phyloP scores from a whole-genome alignment of 2,113 vertebrate genomes.

The Fulmarus glacialis region DNA sequence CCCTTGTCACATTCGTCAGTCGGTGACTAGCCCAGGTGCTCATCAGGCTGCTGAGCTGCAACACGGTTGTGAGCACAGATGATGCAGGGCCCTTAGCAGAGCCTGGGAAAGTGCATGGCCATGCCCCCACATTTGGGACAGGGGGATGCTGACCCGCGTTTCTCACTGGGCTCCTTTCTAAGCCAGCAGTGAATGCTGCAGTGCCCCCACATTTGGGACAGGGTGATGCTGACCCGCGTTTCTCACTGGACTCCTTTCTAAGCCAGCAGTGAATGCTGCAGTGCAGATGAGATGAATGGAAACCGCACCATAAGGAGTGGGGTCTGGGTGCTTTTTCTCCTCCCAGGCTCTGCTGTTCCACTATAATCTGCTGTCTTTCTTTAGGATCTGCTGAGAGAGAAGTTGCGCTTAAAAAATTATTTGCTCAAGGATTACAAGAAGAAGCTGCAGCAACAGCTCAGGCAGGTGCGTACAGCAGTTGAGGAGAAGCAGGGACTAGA shows the following conservation, averaged over 20 bases:
- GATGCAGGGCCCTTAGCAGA: neutral
- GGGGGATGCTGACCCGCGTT: neutral
- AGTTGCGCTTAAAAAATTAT: constrained; percentile 74
- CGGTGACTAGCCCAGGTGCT: neutral
- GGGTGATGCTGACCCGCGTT: neutral
- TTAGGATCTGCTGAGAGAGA: constrained; percentile 78
- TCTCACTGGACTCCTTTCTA: neutral
- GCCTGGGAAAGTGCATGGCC: neutral
- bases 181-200: neutral
- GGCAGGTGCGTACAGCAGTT: constrained; percentile 49
- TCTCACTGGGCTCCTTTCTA: neutral
- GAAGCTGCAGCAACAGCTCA: constrained; percentile 75
- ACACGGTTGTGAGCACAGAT: neutral
- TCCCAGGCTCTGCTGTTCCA: neutral
- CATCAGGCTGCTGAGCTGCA: neutral
- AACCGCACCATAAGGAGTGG: neutral
- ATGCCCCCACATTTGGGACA: neutral
- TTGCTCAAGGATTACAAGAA: constrained; percentile 75
- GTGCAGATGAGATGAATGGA: neutral
- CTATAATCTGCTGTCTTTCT: neutral
- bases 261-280: neutral
- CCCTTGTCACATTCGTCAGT: neutral
- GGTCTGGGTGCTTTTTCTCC: neutral
- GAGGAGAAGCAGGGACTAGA: neutral
- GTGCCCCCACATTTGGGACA: neutral